A percentile compares a stretch with the other conserved stretches of the same genome.
These are phyloP conservation scores for Epizoanthus scotinus DNA, from an alignment of 92 coral and sea anemone genomes.

Conservation along the genomic window DNA sequence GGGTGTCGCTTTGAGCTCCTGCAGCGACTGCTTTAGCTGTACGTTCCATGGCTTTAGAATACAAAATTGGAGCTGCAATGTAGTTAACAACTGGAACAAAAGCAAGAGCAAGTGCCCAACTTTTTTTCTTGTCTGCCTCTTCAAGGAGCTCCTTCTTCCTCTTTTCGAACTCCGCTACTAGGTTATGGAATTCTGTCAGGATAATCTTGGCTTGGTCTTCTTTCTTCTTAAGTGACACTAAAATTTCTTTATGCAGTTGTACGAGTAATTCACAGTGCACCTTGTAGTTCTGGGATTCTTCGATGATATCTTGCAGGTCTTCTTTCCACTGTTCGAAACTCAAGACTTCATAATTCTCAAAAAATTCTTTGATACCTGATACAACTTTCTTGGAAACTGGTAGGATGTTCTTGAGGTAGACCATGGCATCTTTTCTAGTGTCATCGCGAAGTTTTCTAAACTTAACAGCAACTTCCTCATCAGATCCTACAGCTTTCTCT, in stretches of 20 bases:
- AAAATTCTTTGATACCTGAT: conserved; percentile 44
- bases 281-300: too few relatives aligned
- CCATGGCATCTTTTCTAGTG: conserved; percentile 68
- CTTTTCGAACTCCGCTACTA: conserved; percentile 45
- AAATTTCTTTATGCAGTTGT: too few relatives aligned
- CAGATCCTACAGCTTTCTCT: too few relatives aligned
- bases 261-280: too few relatives aligned
- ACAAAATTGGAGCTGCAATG: conserved; percentile 52
- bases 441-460: conserved; percentile 65
- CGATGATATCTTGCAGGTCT: conserved; percentile 47
- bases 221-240: conserved; percentile 56
- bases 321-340: conserved; percentile 55
- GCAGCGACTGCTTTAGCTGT: conserved; percentile 53
- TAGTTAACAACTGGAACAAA: conserved; percentile 59
- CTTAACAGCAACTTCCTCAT: conserved; percentile 8
- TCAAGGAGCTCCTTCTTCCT: conserved; percentile 38
- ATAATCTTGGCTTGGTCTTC: conserved; percentile 57
- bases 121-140: conserved; percentile 26
- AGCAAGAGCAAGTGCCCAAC: conserved; percentile 53
- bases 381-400: conserved; percentile 60
- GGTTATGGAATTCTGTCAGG: conserved; percentile 51
- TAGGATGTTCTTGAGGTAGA: conserved; percentile 53
- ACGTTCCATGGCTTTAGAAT: too few relatives aligned
- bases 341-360: conserved; percentile 59
- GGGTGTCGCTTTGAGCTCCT: conserved; percentile 41